phyloP scores from a whole-genome alignment of 1,140 invertebrate species.

The Acyrthosiphon pisum region DNA sequence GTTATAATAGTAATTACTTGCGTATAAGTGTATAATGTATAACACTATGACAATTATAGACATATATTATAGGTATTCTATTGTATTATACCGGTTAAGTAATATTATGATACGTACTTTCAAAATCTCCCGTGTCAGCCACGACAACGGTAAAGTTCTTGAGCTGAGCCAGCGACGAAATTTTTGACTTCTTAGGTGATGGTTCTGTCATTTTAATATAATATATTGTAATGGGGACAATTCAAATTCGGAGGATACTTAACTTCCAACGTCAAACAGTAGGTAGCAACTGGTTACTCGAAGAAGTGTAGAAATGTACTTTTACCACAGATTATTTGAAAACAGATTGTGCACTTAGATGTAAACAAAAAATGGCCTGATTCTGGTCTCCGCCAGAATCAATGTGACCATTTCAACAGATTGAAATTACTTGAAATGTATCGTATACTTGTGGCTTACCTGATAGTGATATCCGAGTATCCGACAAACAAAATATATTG shows the following conservation, averaged over 20 bases:
- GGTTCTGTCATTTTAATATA: slow-evolving; percentile 61
- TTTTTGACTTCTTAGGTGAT: slow-evolving; percentile 67
- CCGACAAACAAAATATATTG: no score
- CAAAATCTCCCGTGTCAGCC: slow-evolving; percentile 98
- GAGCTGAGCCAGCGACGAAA: slow-evolving; percentile 82
- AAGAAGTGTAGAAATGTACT: no score
- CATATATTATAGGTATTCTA: background rate
- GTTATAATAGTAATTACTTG: background rate
- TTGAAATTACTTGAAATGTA: no score
- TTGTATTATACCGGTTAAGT: background rate
- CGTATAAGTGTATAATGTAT: background rate
- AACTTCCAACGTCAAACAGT: background rate
- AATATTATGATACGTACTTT: slow-evolving; percentile 76
- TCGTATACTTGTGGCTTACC: no score
- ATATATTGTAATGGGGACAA: background rate
- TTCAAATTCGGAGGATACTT: background rate
- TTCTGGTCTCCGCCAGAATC: no score
- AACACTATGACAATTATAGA: background rate
- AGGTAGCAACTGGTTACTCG: no score
- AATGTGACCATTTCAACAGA: no score
- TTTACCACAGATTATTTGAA: no score
- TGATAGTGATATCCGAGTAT: no score
- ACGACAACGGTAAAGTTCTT: slow-evolving; percentile 90
- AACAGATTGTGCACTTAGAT: no score
- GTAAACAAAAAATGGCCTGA: no score